Evolutionary conservation across 1,140 invertebrate genomes (phyloP).

Genomic region (Ylistrum balloti): DNA sequence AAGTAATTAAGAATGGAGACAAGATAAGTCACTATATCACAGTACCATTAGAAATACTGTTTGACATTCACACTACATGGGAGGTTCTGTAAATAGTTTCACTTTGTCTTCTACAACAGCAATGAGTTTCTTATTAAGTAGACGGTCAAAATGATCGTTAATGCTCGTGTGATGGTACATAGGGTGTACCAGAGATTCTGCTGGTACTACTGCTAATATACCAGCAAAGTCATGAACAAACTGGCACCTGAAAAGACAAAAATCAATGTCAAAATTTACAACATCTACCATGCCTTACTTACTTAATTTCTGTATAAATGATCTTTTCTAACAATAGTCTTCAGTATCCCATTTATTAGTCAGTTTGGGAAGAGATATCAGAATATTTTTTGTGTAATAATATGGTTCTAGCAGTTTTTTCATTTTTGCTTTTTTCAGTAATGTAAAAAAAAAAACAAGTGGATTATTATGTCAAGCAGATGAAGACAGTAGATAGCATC

Average conservation of each 20-base stretch:
- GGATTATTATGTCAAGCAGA: too few species aligned
- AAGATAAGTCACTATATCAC: background rate
- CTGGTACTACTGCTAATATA: conserved; percentile 67
- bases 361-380: too few species aligned
- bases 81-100: conserved; percentile 64
- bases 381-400: too few species aligned
- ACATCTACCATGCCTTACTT: too few species aligned
- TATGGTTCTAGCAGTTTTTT: too few species aligned
- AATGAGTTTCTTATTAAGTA: conserved; percentile 77
- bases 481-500: too few species aligned
- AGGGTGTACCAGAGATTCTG: conserved; percentile 69
- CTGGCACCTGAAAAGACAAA: conserved; percentile 72
- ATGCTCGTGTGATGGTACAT: conserved; percentile 66
- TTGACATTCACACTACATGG: conserved; percentile 18
- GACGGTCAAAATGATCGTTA: conserved; percentile 72
- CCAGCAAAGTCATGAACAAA: conserved; percentile 78
- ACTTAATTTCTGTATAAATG: too few species aligned
- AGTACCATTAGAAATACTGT: background rate
- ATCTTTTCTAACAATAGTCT: too few species aligned
- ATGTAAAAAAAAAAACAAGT: too few species aligned
- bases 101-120: conserved; percentile 76
- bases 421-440: too few species aligned
- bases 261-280: background rate
- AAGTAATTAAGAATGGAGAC: background rate
- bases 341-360: too few species aligned